Evolutionary conservation across 64 coral and sea anemone genomes (phyloP).

Genomic region (Astreopora myriophthalma): DNA sequence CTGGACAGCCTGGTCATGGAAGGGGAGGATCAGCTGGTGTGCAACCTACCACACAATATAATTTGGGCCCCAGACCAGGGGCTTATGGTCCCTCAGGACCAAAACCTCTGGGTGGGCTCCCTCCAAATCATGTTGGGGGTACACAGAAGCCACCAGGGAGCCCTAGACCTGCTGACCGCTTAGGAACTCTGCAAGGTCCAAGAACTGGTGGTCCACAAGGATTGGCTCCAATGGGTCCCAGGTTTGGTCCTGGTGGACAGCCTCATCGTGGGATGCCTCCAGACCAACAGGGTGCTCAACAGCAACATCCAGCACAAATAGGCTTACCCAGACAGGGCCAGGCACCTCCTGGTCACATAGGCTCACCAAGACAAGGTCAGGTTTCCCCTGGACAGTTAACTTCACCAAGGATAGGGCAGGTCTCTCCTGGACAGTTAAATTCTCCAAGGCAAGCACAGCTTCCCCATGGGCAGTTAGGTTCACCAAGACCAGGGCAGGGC

Average conservation of each 20-base stretch:
- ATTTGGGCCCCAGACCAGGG: slow-evolving; percentile 13
- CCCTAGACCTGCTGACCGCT: slow-evolving; percentile 25
- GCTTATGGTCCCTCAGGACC: not conserved
- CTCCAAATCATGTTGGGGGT: slow-evolving; percentile 27
- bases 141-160: slow-evolving; percentile 12
- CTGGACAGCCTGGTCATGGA: slow-evolving; percentile 1
- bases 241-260: slow-evolving; percentile 12
- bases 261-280: not conserved
- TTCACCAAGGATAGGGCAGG: not conserved
- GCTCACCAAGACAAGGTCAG: not conserved
- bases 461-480: not conserved
- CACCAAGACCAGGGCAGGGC: not conserved
- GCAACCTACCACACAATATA: slow-evolving; percentile 45
- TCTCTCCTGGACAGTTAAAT: not conserved
- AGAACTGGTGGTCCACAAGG: slow-evolving; percentile 2
- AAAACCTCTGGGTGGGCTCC: slow-evolving; percentile 7
- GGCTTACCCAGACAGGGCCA: not conserved
- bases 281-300: slow-evolving; percentile 32
- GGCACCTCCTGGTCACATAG: not conserved
- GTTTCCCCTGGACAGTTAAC: not conserved
- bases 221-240: not conserved
- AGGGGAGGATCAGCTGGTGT: slow-evolving; percentile 49
- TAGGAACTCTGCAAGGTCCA: slow-evolving; percentile 15
- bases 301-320: slow-evolving; percentile 31
- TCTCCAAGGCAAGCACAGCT: slow-evolving; percentile 13